These are phyloP conservation scores for Myzus persicae DNA, from an alignment of 1,140 invertebrate species.

Conservation along the genomic window DNA sequence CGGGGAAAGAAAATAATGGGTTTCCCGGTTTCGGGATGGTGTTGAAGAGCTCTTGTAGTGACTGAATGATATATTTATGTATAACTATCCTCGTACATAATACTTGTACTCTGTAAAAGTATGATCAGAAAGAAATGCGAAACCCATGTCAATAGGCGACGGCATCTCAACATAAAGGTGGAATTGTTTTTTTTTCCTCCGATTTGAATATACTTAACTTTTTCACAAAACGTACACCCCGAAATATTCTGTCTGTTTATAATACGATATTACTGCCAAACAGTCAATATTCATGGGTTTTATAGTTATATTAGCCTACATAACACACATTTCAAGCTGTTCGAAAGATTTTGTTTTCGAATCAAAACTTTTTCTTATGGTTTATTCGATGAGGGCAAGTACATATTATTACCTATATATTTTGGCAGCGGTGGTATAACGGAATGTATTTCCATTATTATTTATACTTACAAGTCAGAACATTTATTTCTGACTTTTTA, in stretches of 20 bases:
- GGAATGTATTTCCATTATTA: background rate
- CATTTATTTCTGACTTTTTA: background rate
- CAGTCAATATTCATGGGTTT: background rate
- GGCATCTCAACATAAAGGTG: slow-evolving; percentile 11
- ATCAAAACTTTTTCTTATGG: background rate
- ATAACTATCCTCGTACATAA: background rate
- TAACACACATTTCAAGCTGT: background rate
- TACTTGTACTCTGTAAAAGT: slow-evolving; percentile 24
- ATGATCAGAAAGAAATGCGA: slow-evolving; percentile 37
- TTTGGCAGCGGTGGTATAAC: background rate
- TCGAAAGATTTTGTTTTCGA: background rate
- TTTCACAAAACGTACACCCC: background rate
- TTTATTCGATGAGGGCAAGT: background rate
- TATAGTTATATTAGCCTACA: background rate
- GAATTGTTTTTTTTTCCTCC: background rate
- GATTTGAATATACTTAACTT: slow-evolving; percentile 12
- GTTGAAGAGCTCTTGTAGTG: background rate
- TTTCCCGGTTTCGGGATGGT: background rate
- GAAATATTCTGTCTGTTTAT: background rate
- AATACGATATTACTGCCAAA: background rate
- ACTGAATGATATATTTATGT: slow-evolving; percentile 33
- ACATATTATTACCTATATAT: background rate
- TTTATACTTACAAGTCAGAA: background rate
- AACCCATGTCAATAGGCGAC: background rate
- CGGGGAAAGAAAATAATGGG: background rate